Evolutionary conservation across 2,888 invertebrate species (phyloP), one percentile per base, ranked within the genome.

Genomic region (Rhogogaster chlorosoma): DNA sequence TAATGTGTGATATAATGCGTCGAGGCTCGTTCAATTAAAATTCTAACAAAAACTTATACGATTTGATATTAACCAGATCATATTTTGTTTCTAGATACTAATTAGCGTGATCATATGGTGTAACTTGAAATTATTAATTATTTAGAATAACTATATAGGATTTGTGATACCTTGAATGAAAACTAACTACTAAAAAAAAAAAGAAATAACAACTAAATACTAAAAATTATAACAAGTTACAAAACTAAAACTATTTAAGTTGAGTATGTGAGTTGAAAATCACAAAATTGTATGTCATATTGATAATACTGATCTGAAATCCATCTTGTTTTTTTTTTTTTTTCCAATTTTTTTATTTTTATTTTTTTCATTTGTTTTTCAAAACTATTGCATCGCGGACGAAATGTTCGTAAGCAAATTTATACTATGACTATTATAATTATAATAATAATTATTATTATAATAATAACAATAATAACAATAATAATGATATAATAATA

Each of bases 211-310:
- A 29, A 67, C 15, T 29, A 38, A 36, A 73, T 53, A 22, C 26
- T 78, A 78, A 80, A 57, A 80, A 38, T 80, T 80, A 18, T 77
- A 73, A 77, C 53, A 77, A 77, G n/a, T 77, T 77, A 42, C 29
- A 77, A 53, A 29, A 77, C 38, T 77, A 77, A 57, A 38, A 53
- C 73, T 53, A 49, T 15, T 2, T 42, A 29, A 42, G 45, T 32
- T 32, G 42, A 67, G 64, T 85, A 78, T 70, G 84, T 85, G 84
- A 82, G 80, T 85, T 85, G 5, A 67, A 85, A 82, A 42, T 85
- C 84, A 85, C 84, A 53, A 82, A 70, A 80, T 85, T 85, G 84
- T 85, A 85, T 85, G 84, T 85, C 84, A 85, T 85, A 85, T 85
- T 85, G 84, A 85, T 85, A 85, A 85, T 85, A 85, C 80, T 82